Base-by-base conservation (phyloP, 1,140 invertebrate genomes). In the Drosophila punjabiensis region DNA sequence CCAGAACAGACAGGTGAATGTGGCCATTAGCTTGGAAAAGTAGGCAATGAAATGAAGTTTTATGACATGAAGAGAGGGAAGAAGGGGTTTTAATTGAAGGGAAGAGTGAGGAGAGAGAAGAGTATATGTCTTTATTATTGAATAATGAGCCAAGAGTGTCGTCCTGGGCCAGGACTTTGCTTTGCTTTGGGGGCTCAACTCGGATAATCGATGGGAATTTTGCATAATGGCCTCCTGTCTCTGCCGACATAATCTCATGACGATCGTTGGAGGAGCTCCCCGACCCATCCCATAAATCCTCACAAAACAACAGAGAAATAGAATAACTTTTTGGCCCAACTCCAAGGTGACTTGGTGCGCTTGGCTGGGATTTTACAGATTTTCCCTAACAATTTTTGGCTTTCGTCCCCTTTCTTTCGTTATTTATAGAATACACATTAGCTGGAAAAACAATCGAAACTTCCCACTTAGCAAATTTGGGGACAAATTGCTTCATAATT, bases 401-500 rank as follows among this genome's bases (percentile, higher is more conserved):
- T 52, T 48, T 48, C 50, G n/a, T 41, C 45, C 70, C 64, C 56
- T 76, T 62, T n/a, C 9, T 78, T 35, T 65, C 53, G 50, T 68
- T 87, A 87, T 87, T 89, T 87, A 89, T 84, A 84, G 85, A 88
- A 88, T 68, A 84, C 69, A 89, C 85, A 88, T 88, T 89, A 88
- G 76, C 85, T 81, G 55, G 18, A 53, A 53, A 53, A 66, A 88
- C 75, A 85, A 90, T 81, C 76, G 83, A 76, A 78, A 82, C 45
- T 48, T 89, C 58, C 89, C 71, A 75, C 56, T 62, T 61, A 61
- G 70, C 70, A 62, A 58, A 74, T 74, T 62, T 74, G 68, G 35
- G 76, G 63, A 86, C 83, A 90, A 90, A 90, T 90, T 86, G 86
- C 77, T 90, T 81, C 86, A 90, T 90, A 90, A 90, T 90, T 90